Conservation (phyloP, 2,888 invertebrate species). For the Caenorhabditis sp. region DNA sequence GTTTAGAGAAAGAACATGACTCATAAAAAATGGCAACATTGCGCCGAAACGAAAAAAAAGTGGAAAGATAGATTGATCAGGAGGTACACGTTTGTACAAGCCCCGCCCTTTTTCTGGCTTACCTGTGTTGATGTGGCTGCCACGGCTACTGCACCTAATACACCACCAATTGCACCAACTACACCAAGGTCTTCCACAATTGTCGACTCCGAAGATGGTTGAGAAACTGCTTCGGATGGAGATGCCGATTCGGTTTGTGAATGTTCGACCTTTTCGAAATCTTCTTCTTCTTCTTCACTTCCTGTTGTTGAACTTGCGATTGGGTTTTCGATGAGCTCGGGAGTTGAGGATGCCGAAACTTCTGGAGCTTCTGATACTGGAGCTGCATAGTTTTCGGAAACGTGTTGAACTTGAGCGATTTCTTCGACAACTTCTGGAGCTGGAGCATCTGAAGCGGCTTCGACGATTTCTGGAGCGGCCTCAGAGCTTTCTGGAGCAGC, state of each 20-base stretch:
- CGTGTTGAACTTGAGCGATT: constrained; percentile 12
- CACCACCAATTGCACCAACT: constrained; percentile 2
- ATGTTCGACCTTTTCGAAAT: constrained; percentile 1
- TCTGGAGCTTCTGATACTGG: constrained; percentile 1
- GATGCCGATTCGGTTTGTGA: constrained; percentile 1
- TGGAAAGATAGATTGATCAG: background rate
- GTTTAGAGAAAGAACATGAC: too few species aligned
- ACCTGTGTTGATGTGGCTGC: constrained; percentile 26
- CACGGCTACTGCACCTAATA: constrained; percentile 6
- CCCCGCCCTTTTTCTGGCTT: constrained; percentile 1
- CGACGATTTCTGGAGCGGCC: constrained; percentile 2
- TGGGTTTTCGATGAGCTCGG: constrained; percentile 3
- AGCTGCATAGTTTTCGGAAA: constrained; percentile 7
- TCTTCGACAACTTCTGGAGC: constrained; percentile 13
- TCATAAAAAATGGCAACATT: too few species aligned
- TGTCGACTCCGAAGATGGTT: background rate
- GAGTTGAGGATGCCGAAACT: constrained; percentile 5
- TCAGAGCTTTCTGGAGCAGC: constrained; percentile 3
- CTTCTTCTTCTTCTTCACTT: constrained; percentile 4
- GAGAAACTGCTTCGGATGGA: background rate
- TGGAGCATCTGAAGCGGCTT: constrained; percentile 3
- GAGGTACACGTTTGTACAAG: too few species aligned
- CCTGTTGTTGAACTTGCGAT: background rate
- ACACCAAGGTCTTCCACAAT: constrained; percentile 3
- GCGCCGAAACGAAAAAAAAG: background rate